Base-by-base conservation (phyloP, 2,888 invertebrate species). In the Morpho achilles region DNA sequence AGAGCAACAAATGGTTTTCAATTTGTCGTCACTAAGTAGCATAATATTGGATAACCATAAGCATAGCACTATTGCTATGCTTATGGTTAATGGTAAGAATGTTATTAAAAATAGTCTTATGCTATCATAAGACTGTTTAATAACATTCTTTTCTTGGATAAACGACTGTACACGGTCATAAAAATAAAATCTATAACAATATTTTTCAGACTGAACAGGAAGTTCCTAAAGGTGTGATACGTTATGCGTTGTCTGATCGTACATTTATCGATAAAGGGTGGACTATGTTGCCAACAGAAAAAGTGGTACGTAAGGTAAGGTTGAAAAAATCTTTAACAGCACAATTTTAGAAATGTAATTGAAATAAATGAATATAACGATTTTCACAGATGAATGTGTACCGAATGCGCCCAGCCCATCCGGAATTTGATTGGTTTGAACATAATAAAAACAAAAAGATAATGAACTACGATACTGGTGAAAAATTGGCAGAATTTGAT, bases 381-480 rank as follows among this genome's bases (percentile, higher is more conserved):
- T 32, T 23, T 8, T 32, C 8, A 42, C 63, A 89, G 89, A 83
- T 88, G 80, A 88, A 88, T 60, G 80, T 87, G 2, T 90, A 88
- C 66, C 84, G 84, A 10, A 89, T 90, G 88, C 79, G 81, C 16
- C 87, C 88, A 53, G 80, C 85, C 1, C 83, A 83, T 23, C 88
- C 89, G 0, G 85, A 90, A 64, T 87, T 85, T 49, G 80, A 88
- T 69, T 90, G 89, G 89, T 90, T 90, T 62, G 76, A 83, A 65
- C 80, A 77, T 55, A 84, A 90, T 59, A 87, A 82, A 65, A 75
- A 73, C 55, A 87, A 85, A 68, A 70, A 79, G 22, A 10, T 73
- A 7, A 78, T 88, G 74, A 53, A 64, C 16, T 88, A 87, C 62
- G 82, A 86, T 52, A 69, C 76, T 0, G 89, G 88, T 1, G 88